A percentile compares a stretch with the other conserved stretches of the same genome.
phyloP scores from a whole-genome alignment of 2,888 invertebrate genomes.

The Drepanosiphum platanoidis region DNA sequence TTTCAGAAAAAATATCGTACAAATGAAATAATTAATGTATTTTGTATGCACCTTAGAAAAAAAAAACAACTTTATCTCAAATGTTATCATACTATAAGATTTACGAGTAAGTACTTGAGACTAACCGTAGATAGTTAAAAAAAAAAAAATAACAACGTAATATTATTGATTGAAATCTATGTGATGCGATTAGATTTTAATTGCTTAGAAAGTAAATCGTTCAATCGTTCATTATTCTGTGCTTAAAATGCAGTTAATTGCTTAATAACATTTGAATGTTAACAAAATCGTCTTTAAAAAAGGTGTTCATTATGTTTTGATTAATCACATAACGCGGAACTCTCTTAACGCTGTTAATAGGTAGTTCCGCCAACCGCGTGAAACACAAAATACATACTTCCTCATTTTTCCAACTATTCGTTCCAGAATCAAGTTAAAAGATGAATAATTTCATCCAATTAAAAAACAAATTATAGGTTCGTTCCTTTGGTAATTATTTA shows the following conservation, averaged over 20 bases:
- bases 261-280: conserved; percentile 26
- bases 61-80: too few species aligned
- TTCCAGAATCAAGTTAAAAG: conserved; percentile 41
- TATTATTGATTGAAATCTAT: not conserved
- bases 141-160: not conserved
- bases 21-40: not conserved
- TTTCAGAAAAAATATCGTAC: not conserved
- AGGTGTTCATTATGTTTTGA: conserved; percentile 38
- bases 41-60: not conserved
- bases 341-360: conserved; percentile 45
- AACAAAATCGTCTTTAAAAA: conserved; percentile 28
- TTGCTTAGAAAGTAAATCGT: conserved; percentile 51
- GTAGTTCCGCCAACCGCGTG: conserved; percentile 41
- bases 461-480: not conserved
- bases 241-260: conserved; percentile 16
- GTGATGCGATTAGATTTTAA: not conserved
- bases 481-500: not conserved
- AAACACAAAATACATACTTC: conserved; percentile 14
- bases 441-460: conserved; percentile 33
- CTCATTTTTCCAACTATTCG: conserved; percentile 24
- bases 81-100: too few species aligned
- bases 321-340: conserved; percentile 52
- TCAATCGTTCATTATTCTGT: not conserved
- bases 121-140: too few species aligned
- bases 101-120: too few species aligned